Evolutionary conservation across 2,797 vertebrate species (phyloP).

Genomic region (Synanceia verrucosa): DNA sequence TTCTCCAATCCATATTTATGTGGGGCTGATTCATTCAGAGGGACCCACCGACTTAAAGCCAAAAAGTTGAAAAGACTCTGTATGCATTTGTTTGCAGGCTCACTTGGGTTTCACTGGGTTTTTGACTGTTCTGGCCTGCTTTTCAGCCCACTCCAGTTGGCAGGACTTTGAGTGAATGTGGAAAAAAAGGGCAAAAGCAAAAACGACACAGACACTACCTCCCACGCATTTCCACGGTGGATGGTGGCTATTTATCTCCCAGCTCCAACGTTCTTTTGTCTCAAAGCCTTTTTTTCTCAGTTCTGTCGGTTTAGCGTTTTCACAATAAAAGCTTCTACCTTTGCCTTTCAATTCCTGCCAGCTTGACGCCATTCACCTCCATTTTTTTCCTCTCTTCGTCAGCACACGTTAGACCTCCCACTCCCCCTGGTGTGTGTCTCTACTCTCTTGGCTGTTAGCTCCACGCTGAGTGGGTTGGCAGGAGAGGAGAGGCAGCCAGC

Average conservation of each 20-base stretch:
- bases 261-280: conserved; percentile 28
- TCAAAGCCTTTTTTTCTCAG: conserved; percentile 20
- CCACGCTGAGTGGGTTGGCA: conserved; percentile 67
- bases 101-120: neutral
- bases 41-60: neutral
- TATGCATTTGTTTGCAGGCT: conserved; percentile 7
- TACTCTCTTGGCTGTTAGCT: conserved; percentile 50
- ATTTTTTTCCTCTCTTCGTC: neutral
- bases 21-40: neutral
- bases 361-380: conserved; percentile 30
- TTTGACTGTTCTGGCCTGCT: conserved; percentile 12
- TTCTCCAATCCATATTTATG: conserved; percentile 26
- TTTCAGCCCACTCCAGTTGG: conserved; percentile 38
- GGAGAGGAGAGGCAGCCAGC: conserved; percentile 56
- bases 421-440: conserved; percentile 37
- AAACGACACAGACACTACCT: conserved; percentile 30
- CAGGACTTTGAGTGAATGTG: conserved; percentile 6
- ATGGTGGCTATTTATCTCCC: conserved; percentile 35
- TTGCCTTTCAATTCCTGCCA: conserved; percentile 27
- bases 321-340: conserved; percentile 26
- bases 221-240: conserved; percentile 9
- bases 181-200: conserved; percentile 19
- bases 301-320: conserved; percentile 10
- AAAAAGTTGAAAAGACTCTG: conserved; percentile 8
- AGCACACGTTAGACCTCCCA: conserved; percentile 7